Conservation (phyloP, 2,888 invertebrate species). For the Ochlodes sylvanus region DNA sequence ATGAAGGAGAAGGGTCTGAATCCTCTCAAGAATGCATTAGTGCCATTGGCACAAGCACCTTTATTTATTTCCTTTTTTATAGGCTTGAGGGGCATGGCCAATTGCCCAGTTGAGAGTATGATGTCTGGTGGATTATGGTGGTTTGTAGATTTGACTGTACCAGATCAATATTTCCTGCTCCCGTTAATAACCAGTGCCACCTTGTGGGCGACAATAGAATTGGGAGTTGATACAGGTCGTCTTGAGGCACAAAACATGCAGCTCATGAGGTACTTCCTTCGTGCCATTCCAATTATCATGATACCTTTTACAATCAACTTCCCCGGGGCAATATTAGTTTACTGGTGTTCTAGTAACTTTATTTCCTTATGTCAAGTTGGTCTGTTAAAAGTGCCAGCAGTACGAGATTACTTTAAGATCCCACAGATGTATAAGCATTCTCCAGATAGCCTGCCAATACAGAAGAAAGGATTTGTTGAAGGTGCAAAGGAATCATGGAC, state of each 20-base stretch:
- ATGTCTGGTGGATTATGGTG: constrained; percentile 94
- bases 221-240: constrained; percentile 91
- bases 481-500: constrained; percentile 93
- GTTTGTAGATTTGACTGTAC: constrained; percentile 96
- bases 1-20: constrained; percentile 93
- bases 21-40: constrained; percentile 91
- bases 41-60: constrained; percentile 93
- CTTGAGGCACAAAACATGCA: constrained; percentile 88
- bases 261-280: constrained; percentile 89
- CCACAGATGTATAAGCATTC: constrained; percentile 85
- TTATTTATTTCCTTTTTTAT: constrained; percentile 97
- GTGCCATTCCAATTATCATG: constrained; percentile 91
- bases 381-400: constrained; percentile 89
- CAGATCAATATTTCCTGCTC: constrained; percentile 95
- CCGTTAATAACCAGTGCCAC: constrained; percentile 94
- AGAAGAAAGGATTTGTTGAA: constrained; percentile 91
- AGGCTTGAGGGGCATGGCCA: constrained; percentile 94
- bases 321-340: constrained; percentile 94
- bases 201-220: constrained; percentile 91
- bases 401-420: constrained; percentile 91
- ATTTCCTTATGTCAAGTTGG: constrained; percentile 93
- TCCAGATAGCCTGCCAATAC: constrained; percentile 85
- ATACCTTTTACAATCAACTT: constrained; percentile 95
- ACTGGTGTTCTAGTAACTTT: constrained; percentile 95
- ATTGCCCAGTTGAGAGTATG: constrained; percentile 96